These are phyloP conservation scores for Luperina testacea DNA, from an alignment of 2,888 invertebrate species.

Conservation along the genomic window DNA sequence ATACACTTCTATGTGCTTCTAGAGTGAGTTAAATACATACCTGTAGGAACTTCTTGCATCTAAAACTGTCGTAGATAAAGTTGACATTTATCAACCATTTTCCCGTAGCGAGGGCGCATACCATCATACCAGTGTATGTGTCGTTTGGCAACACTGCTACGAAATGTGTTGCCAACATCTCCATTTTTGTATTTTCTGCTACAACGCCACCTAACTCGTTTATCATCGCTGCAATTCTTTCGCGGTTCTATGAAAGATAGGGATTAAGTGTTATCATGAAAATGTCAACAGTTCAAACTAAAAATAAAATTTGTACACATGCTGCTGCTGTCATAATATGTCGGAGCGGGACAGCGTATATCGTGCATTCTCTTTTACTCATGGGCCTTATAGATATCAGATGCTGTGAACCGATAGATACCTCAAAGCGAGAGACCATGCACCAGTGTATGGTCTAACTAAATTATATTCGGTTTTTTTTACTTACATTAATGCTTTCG, in stretches of 20 bases:
- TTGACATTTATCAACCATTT: conserved; percentile 86
- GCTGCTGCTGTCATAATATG: background rate
- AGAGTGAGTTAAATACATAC: conserved; percentile 66
- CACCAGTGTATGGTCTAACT: background rate
- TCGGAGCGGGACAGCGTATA: background rate
- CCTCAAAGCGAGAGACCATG: background rate
- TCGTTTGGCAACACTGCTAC: conserved; percentile 84
- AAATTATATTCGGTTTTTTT: background rate
- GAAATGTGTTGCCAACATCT: conserved; percentile 87
- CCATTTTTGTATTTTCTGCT: conserved; percentile 88
- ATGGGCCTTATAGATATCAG: background rate
- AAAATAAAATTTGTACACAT: background rate
- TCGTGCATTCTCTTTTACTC: background rate
- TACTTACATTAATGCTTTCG: conserved; percentile 83
- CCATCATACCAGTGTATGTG: conserved; percentile 87
- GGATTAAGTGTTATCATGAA: conserved; percentile 12
- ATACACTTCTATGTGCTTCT: background rate
- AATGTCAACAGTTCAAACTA: background rate
- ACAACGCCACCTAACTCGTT: conserved; percentile 86
- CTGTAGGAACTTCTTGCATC: conserved; percentile 85
- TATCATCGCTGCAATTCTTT: conserved; percentile 84
- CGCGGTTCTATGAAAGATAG: conserved; percentile 78
- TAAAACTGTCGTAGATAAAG: conserved; percentile 86
- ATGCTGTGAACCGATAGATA: background rate
- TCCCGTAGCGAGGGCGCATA: conserved; percentile 86